Base-by-base conservation (phyloP, 2,113 vertebrate species). In the Muntiacus muntjak region DNA sequence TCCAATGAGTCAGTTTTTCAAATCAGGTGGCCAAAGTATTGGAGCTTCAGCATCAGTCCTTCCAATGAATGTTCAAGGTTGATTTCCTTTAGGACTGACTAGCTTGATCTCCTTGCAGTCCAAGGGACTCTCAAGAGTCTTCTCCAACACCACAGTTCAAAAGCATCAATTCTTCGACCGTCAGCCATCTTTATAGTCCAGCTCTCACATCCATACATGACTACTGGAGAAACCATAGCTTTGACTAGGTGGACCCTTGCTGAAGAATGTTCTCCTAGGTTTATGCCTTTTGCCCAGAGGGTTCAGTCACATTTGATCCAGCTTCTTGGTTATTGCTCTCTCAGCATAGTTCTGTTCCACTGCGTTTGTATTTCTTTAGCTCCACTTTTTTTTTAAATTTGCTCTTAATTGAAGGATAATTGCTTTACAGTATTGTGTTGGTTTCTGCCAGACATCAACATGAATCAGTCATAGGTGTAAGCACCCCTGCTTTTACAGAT, bases 291-390 rank as follows among this genome's bases (percentile, higher is more conserved):
- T 58, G 40, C 16, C 60, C 64, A 33, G 3, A 95, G 11, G 17
- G 25, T 52, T 96, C 33, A 11, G 2, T n/a, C 43, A 96, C 45
- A 13, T 94, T 81, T 85, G 54, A 92, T 21, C n/a, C 8, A 62
- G 16, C 79, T 45, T 94, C n/a, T 54, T 36, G 4, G 40, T 81
- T 83, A n/a, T 40, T 94, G 36, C 19, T 17, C 11, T 81, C 0
- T 76, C 76, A 13, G 16, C 25, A 36, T 17, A 47, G 58, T 58
- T 23, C n/a, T 84, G 1, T 12, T 93, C 8, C 23, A 60, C 10
- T 74, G 43, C 79, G 19, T 71, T 88, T 88, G 54, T 96, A 79
- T 83, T 87, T 97, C 62, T 89, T 89, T 93, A 93, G 50, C 4
- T 23, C n/a, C 19, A 19, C 67, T 36, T 71, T 36, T 71, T 71